These are phyloP conservation scores for Zaprionus tsacasi DNA, from an alignment of 1,140 invertebrate species.

Conservation along the genomic window DNA sequence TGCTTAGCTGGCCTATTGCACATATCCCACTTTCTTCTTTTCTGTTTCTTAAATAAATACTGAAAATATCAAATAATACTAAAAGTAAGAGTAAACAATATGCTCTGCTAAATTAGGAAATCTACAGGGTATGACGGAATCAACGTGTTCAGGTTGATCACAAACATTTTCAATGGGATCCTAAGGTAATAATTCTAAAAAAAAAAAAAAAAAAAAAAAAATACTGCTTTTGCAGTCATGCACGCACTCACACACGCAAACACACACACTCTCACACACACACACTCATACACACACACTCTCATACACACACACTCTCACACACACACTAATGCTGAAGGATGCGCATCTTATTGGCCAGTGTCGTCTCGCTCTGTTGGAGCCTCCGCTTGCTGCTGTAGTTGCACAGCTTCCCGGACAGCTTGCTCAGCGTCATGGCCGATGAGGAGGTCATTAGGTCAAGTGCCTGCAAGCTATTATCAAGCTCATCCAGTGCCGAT, in stretches of 20 bases:
- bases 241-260: constrained; percentile 9
- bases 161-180: too few species aligned
- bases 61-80: not conserved
- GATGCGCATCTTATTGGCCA: constrained; percentile 70
- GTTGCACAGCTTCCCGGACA: constrained; percentile 68
- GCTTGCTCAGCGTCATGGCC: constrained; percentile 70
- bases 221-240: not conserved
- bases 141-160: too few species aligned
- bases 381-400: constrained; percentile 72
- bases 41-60: not conserved
- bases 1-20: constrained; percentile 19
- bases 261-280: not conserved
- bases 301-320: constrained; percentile 9
- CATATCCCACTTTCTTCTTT: not conserved
- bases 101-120: too few species aligned
- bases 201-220: constrained; percentile 16
- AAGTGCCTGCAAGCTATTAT: constrained; percentile 63
- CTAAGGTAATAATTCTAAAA: not conserved
- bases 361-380: constrained; percentile 63
- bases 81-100: not conserved
- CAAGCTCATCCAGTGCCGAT: constrained; percentile 68
- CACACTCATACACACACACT: not conserved
- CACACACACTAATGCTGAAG: constrained; percentile 55
- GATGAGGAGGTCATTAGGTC: constrained; percentile 74
- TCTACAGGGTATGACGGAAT: too few species aligned